Evolutionary conservation across 2,888 invertebrate species (phyloP), one percentile per base, ranked within the genome.

Genomic region (Tetragonula carbonaria): DNA sequence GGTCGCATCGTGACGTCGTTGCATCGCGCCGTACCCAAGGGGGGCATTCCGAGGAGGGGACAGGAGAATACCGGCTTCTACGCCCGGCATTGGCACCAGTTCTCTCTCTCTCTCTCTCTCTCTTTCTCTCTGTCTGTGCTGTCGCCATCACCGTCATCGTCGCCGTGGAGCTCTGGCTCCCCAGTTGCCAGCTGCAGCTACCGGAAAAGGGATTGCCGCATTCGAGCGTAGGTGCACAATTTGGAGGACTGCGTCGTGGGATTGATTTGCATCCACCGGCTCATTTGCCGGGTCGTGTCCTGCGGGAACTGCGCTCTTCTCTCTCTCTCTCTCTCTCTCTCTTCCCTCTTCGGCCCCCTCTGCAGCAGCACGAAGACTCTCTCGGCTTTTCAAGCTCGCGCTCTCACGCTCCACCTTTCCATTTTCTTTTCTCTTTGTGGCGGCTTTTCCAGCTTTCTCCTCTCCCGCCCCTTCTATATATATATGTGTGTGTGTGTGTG

Each of bases 221-320:
- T 90, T 91, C 91, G 88, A 91, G 92, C 91, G 90, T 91, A 91
- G 91, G 88, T 88, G 91, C 89, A 90, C 91, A 91, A 93, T 93
- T 92, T 91, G 87, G 91, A 89, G 90, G 88, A 87, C 82, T 80
- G 92, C 91, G 91, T 89, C 91, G 86, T 90, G 92, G 93, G 93
- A 93, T 93, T 94, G 94, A 94, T 94, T 94, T 94, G 93, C 93
- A 94, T 93, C 92, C 93, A 90, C 91, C 90, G 92, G 93, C 93
- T 93, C 92, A 93, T 93, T 94, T 93, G 91, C 91, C 80, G 91
- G 93, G 92, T 92, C 91, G 91, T 87, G 90, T 93, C 93, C 92
- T 87, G 55, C 77, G 93, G 92, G 93, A 91, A 50, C 75, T 71
- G 70, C 63, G 23, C 62, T 45, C 13, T n/a, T 18, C 55, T 0